phyloP scores from a whole-genome alignment of 2,888 invertebrate genomes.

The Macrosiphum euphorbiae region DNA sequence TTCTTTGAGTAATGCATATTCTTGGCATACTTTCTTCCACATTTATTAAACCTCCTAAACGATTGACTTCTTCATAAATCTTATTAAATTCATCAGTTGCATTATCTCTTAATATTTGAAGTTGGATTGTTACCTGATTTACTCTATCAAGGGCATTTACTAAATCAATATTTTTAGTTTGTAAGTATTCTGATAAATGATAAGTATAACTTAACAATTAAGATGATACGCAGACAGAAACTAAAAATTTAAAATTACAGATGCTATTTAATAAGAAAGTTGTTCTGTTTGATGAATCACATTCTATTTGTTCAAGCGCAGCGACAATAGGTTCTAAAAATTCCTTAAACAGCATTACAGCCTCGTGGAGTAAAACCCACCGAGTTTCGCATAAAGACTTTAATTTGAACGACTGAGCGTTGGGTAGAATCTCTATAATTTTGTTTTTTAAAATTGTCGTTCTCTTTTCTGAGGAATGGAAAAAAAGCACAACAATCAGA shows the following conservation, averaged over 20 bases:
- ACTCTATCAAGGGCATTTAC: slow-evolving; percentile 19
- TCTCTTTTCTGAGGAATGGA: not conserved
- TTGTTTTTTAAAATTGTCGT: not conserved
- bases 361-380: not conserved
- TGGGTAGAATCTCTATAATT: not conserved
- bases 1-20: slow-evolving; percentile 10
- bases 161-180: slow-evolving; percentile 2
- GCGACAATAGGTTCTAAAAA: slow-evolving; percentile 39
- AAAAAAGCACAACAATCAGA: not conserved
- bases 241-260: slow-evolving; percentile 38
- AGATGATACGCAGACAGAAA: slow-evolving; percentile 38
- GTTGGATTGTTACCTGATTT: slow-evolving; percentile 5
- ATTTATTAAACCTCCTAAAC: not conserved
- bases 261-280: slow-evolving; percentile 39
- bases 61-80: slow-evolving; percentile 11
- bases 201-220: slow-evolving; percentile 40
- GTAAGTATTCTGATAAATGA: slow-evolving; percentile 32
- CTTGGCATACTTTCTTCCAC: slow-evolving; percentile 8
- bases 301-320: slow-evolving; percentile 26
- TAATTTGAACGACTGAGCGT: not conserved
- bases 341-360: slow-evolving; percentile 41
- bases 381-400: not conserved
- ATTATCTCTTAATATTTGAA: slow-evolving; percentile 11
- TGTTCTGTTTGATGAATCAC: slow-evolving; percentile 43
- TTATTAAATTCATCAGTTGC: slow-evolving; percentile 22